Conservation (phyloP, 2,113 vertebrate species). For the Ophthalmolycus amberensis region DNA sequence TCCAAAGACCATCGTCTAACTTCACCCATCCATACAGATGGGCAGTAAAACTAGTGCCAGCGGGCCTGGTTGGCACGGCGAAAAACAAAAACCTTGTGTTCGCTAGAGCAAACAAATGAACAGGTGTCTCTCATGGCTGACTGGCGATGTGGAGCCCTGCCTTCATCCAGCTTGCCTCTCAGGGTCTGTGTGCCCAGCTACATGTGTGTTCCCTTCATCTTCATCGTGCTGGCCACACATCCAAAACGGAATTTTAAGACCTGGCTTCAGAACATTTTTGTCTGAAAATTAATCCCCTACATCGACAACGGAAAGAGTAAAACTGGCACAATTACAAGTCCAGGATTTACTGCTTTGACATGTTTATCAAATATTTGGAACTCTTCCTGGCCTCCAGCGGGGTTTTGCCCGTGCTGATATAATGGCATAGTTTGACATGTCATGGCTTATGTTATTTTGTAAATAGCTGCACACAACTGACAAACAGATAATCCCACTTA, state of each 20-base stretch:
- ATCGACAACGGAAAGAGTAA: constrained; percentile 46
- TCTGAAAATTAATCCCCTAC: constrained; percentile 70
- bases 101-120: constrained; percentile 74
- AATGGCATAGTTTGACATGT: constrained; percentile 34
- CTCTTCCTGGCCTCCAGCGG: constrained; percentile 47
- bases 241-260: constrained; percentile 79
- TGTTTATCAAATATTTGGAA: constrained; percentile 73
- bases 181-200: constrained; percentile 52
- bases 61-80: constrained; percentile 64
- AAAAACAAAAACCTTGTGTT: constrained; percentile 64
- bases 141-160: constrained; percentile 58
- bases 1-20: constrained; percentile 58
- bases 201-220: constrained; percentile 74
- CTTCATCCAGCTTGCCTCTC: constrained; percentile 44
- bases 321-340: constrained; percentile 66
- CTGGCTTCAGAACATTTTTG: constrained; percentile 65
- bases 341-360: constrained; percentile 58
- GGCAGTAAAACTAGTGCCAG: constrained; percentile 77
- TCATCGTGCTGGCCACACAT: constrained; percentile 62
- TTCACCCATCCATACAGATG: constrained; percentile 75
- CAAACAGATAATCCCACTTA: neutral
- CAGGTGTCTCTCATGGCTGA: constrained; percentile 78
- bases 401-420: constrained; percentile 19
- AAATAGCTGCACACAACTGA: constrained; percentile 20
- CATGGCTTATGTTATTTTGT: constrained; percentile 27